Conservation (phyloP, 30 jellyfish, hydroid and myxozoan genomes). For the Hydractinia echinata region DNA sequence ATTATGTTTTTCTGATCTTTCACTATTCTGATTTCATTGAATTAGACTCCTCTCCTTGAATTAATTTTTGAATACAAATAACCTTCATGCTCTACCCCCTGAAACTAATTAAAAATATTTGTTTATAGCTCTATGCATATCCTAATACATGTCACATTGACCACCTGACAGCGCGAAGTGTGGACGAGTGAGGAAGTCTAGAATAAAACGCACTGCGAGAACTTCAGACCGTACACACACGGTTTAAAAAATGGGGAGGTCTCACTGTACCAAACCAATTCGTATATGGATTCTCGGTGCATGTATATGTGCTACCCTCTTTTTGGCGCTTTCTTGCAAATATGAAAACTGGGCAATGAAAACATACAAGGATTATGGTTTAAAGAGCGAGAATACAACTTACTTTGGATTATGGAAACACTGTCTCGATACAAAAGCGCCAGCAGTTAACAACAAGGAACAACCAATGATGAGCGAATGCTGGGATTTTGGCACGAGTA, state of each 20-base stretch:
- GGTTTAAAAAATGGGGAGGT: neutral
- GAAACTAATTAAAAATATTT: no score
- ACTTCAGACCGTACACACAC: no score
- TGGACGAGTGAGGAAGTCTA: no score
- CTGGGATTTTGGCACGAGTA: neutral
- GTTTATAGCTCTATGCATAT: no score
- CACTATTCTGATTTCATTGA: no score
- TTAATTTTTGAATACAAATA: no score
- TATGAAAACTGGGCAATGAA: constrained; percentile 9
- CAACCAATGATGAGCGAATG: constrained; percentile 2
- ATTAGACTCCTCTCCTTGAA: no score
- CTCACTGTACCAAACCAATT: neutral
- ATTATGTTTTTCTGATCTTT: no score
- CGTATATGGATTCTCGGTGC: constrained; percentile 13
- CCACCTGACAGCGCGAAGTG: no score
- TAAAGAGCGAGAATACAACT: neutral
- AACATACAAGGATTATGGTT: neutral
- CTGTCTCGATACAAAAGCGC: neutral
- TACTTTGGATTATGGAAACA: constrained; percentile 1
- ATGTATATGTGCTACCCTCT: neutral
- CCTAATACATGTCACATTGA: no score
- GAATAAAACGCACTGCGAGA: no score
- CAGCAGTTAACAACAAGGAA: neutral
- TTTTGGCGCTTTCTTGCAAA: constrained; percentile 14
- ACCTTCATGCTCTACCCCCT: no score